Evolutionary conservation across 2,888 invertebrate genomes (phyloP).

Genomic region (Himalopsyche kuldschensis): DNA sequence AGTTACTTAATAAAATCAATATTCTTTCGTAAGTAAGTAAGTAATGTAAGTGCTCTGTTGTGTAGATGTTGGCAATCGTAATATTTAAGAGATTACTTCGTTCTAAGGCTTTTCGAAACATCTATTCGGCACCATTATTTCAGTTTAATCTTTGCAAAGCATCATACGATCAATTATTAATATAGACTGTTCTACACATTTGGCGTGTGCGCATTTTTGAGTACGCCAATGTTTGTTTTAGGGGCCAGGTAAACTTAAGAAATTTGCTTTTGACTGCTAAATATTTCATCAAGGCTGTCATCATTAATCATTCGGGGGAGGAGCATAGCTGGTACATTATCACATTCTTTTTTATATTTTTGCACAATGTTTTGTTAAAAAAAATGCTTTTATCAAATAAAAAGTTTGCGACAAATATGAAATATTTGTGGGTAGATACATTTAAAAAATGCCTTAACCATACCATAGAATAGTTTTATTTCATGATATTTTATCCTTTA

Average conservation of each 20-base stretch:
- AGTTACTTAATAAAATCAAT: too few relatives aligned
- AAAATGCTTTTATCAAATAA: neutral
- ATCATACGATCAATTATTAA: too few relatives aligned
- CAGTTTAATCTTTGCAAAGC: too few relatives aligned
- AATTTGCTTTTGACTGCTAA: conserved; percentile 19
- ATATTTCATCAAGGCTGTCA: conserved; percentile 15
- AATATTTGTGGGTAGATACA: neutral
- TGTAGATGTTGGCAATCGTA: too few relatives aligned
- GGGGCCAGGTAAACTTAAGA: conserved; percentile 2
- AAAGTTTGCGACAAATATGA: neutral
- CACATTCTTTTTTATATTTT: neutral
- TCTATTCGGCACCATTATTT: too few relatives aligned
- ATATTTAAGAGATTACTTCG: too few relatives aligned
- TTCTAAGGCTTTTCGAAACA: too few relatives aligned
- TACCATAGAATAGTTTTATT: neutral
- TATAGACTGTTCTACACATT: too few relatives aligned
- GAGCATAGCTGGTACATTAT: neutral
- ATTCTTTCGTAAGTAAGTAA: too few relatives aligned
- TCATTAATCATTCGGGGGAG: conserved; percentile 17
- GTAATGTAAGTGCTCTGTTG: too few relatives aligned
- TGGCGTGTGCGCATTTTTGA: neutral
- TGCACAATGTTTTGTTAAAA: neutral
- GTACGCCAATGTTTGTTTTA: neutral
- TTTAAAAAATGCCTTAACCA: neutral
- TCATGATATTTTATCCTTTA: neutral